Conservation (phyloP, 2,113 vertebrate genomes). For the Clarias batrachus region DNA sequence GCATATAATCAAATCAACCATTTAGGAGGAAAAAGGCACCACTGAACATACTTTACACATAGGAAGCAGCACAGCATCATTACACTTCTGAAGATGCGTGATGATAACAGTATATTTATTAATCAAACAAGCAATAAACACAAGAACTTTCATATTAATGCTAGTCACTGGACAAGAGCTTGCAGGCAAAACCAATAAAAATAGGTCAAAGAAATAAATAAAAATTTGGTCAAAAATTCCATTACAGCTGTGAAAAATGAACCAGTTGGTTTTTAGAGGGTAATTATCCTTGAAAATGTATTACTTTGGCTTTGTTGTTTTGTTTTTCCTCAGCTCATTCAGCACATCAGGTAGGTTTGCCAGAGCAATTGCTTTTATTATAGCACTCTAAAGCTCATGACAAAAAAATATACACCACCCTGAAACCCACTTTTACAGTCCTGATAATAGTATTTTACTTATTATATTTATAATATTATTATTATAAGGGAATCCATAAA, state of each 20-base stretch:
- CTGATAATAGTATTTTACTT: neutral
- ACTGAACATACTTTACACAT: neutral
- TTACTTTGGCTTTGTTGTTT: no score
- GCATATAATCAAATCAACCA: no score
- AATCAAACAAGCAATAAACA: neutral
- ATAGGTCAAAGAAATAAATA: neutral
- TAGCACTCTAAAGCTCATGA: neutral
- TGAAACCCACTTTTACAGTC: neutral
- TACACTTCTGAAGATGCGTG: neutral
- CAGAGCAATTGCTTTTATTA: constrained; percentile 1
- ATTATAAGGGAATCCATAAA: neutral
- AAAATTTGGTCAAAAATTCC: neutral
- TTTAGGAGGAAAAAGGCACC: neutral
- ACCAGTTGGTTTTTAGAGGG: neutral
- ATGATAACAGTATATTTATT: neutral
- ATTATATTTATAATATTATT: neutral
- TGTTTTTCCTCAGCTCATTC: neutral
- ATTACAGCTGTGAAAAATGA: neutral
- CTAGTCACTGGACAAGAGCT: neutral
- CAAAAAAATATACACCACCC: neutral
- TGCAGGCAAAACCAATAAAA: neutral
- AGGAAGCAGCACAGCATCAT: neutral
- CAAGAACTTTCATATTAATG: neutral
- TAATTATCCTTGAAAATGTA: constrained; percentile 19
- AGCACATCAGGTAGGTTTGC: neutral